Evolutionary conservation across 1,140 invertebrate species (phyloP).

Genomic region (fruit fly (Drosophila melanogaster)): Release_6_plus_ISO1_MT NT_033777.3:8755501-8756000

Average conservation of each 20-base stretch:
- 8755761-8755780: slow-evolving; percentile 27
- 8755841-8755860: slow-evolving; percentile 74
- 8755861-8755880: slow-evolving; percentile 68
- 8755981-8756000: slow-evolving; percentile 49
- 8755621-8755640: slow-evolving; percentile 47
- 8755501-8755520: slow-evolving; percentile 72
- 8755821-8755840: slow-evolving; percentile 54
- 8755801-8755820: slow-evolving; percentile 50
- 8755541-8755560: slow-evolving; percentile 75
- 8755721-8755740: slow-evolving; percentile 67
- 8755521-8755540: slow-evolving; percentile 64
- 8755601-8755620: slow-evolving; percentile 72
- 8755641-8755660: slow-evolving; percentile 65
- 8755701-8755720: slow-evolving; percentile 84
- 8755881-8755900: slow-evolving; percentile 65
- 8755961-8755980: slow-evolving; percentile 38
- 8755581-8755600: slow-evolving; percentile 83
- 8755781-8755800: slow-evolving; percentile 41
- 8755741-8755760: slow-evolving; percentile 53
- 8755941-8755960: slow-evolving; percentile 67
- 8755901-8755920: slow-evolving; percentile 37
- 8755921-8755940: slow-evolving; percentile 11
- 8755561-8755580: slow-evolving; percentile 82
- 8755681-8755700: slow-evolving; percentile 83
- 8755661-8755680: slow-evolving; percentile 84